A percentile compares a stretch with the other conserved stretches of the same genome.
Conservation (phyloP, 1,140 invertebrate genomes). For the Dendroctonus valens region DNA sequence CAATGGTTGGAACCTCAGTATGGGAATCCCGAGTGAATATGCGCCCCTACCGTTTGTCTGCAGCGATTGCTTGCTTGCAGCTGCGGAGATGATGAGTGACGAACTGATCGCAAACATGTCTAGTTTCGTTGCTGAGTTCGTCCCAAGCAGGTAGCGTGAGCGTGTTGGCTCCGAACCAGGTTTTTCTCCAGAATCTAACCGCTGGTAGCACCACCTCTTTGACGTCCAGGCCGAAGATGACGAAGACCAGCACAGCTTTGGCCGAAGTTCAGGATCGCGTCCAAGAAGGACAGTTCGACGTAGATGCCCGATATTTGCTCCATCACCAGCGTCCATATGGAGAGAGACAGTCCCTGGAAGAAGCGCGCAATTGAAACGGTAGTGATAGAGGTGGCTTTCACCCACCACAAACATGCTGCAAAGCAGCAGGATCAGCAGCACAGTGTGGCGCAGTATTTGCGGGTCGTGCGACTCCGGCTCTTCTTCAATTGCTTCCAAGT, state of each 20-base stretch:
- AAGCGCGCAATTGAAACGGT: neutral
- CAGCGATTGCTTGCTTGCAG: constrained; percentile 76
- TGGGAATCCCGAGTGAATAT: neutral
- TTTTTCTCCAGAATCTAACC: constrained; percentile 59
- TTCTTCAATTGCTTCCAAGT: constrained; percentile 56
- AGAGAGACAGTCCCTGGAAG: constrained; percentile 77
- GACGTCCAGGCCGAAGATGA: constrained; percentile 82
- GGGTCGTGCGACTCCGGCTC: constrained; percentile 59
- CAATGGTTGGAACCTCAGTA: constrained; percentile 33
- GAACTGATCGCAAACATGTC: constrained; percentile 86
- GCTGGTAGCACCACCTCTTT: constrained; percentile 68
- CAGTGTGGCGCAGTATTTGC: constrained; percentile 78
- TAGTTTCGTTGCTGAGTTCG: constrained; percentile 73
- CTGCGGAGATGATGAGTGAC: constrained; percentile 77
- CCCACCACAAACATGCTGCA: constrained; percentile 88
- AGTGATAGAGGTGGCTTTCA: constrained; percentile 14
- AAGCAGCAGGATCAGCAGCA: constrained; percentile 76
- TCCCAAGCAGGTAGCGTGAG: constrained; percentile 69
- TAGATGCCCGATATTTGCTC: constrained; percentile 86
- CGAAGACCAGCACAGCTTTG: constrained; percentile 82
- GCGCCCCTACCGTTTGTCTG: constrained; percentile 59
- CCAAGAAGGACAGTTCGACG: constrained; percentile 86
- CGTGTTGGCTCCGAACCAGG: constrained; percentile 70
- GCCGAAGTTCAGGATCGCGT: constrained; percentile 84
- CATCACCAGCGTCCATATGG: constrained; percentile 81